Conservation (phyloP, 2,797 vertebrate genomes). For the Nannoperca australis region DNA sequence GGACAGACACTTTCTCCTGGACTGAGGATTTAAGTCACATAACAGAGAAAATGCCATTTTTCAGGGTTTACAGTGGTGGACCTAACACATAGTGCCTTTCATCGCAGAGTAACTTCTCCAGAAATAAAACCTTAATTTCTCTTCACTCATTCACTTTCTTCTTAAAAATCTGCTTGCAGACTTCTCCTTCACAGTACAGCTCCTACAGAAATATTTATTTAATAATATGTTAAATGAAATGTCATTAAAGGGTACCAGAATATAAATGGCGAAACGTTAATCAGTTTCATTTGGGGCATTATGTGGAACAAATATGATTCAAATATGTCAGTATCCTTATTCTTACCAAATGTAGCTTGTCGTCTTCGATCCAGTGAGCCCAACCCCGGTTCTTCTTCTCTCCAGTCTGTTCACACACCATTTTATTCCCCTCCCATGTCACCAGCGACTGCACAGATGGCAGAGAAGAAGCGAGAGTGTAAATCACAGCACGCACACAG, state of each 20-base stretch:
- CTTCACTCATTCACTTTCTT: constrained; percentile 64
- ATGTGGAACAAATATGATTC: not conserved
- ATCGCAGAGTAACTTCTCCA: constrained; percentile 18
- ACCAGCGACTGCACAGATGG: constrained; percentile 85
- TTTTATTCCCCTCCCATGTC: constrained; percentile 88
- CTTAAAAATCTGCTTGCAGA: constrained; percentile 91
- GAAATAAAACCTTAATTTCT: constrained; percentile 5
- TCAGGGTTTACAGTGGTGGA: constrained; percentile 2
- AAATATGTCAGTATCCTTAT: not conserved
- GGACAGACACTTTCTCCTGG: not conserved
- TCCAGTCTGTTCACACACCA: constrained; percentile 89
- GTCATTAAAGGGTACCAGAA: not conserved
- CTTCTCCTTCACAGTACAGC: constrained; percentile 90
- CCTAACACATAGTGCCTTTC: not conserved
- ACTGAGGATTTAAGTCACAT: not conserved
- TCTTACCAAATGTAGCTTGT: constrained; percentile 90
- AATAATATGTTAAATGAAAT: not conserved
- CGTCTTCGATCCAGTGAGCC: constrained; percentile 92
- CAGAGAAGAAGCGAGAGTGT: not conserved
- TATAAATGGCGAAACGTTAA: not conserved
- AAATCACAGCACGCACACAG: not conserved
- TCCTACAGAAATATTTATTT: constrained; percentile 79
- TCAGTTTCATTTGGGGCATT: not conserved
- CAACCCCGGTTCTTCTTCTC: constrained; percentile 93
- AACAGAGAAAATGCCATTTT: constrained; percentile 15